Conservation (phyloP, 2,888 invertebrate species). For the Synergus japonicus region DNA sequence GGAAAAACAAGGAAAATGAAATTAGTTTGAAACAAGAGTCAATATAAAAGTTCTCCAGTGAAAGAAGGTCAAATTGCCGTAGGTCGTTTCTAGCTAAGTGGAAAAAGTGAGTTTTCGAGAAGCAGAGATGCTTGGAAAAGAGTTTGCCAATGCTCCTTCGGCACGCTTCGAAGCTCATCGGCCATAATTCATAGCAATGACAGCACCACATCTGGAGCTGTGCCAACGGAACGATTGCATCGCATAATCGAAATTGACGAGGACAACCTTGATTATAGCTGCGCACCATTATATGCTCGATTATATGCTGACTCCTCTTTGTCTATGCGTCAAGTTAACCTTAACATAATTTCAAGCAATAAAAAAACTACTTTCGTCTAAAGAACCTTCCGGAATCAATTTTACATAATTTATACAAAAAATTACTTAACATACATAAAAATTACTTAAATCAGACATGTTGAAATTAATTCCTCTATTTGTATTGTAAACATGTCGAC, state of each 20-base stretch:
- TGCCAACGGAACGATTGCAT: constrained; percentile 28
- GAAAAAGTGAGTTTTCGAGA: not conserved
- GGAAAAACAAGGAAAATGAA: not conserved
- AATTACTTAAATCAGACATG: too few relatives aligned
- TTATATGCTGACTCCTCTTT: not conserved
- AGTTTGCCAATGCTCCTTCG: constrained; percentile 26
- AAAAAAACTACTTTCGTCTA: too few relatives aligned
- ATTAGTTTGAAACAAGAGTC: not conserved
- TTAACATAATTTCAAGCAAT: not conserved
- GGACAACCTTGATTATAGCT: constrained; percentile 15
- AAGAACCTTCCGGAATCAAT: too few relatives aligned
- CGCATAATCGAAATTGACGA: constrained; percentile 28
- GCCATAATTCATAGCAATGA: constrained; percentile 22
- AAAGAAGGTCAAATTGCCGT: not conserved
- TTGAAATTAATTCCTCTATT: too few relatives aligned
- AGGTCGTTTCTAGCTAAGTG: not conserved
- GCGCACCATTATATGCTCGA: not conserved
- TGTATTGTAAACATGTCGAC: too few relatives aligned
- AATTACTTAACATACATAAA: too few relatives aligned
- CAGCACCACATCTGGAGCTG: not conserved
- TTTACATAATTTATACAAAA: too few relatives aligned
- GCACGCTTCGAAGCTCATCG: constrained; percentile 27
- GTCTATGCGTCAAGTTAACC: constrained; percentile 13
- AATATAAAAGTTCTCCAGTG: not conserved
- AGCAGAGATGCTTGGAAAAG: not conserved